These are phyloP conservation scores for Capreolus pygargus DNA, from an alignment of 2,113 vertebrate genomes.

Conservation along the genomic window DNA sequence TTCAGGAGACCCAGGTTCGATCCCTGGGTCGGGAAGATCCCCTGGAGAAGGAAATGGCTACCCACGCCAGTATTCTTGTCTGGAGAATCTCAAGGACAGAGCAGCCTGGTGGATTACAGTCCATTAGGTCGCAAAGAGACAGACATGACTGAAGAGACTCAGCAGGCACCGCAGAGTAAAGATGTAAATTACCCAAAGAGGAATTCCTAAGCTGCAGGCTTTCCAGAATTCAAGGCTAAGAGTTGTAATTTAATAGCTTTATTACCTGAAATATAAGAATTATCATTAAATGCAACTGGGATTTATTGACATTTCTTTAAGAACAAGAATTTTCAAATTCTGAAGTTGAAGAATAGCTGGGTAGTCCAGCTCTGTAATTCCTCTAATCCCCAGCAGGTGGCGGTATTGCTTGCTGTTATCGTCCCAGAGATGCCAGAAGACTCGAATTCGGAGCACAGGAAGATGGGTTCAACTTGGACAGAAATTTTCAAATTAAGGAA, in stretches of 20 bases:
- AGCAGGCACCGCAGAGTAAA: neutral
- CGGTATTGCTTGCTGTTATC: neutral
- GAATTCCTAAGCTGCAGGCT: neutral
- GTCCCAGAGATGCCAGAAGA: rapidly evolving
- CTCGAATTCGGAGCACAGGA: neutral
- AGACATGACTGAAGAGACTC: neutral
- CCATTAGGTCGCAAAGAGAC: neutral
- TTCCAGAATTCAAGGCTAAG: neutral
- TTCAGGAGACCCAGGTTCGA: neutral
- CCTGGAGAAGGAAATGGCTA: neutral
- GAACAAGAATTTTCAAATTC: neutral
- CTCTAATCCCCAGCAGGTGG: constrained; percentile 16
- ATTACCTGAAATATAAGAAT: neutral
- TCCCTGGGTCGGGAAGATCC: neutral
- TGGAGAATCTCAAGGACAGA: neutral
- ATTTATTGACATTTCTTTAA: neutral
- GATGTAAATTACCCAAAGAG: constrained; percentile 1
- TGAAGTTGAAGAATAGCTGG: neutral
- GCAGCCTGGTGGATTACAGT: neutral
- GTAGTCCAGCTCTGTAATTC: neutral
- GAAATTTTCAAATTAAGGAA: neutral
- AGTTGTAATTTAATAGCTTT: constrained; percentile 5
- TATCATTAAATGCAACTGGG: neutral
- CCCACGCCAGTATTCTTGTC: neutral
- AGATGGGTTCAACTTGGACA: neutral